Conservation (phyloP, 2,888 invertebrate species). For the Drosophila histrio region DNA sequence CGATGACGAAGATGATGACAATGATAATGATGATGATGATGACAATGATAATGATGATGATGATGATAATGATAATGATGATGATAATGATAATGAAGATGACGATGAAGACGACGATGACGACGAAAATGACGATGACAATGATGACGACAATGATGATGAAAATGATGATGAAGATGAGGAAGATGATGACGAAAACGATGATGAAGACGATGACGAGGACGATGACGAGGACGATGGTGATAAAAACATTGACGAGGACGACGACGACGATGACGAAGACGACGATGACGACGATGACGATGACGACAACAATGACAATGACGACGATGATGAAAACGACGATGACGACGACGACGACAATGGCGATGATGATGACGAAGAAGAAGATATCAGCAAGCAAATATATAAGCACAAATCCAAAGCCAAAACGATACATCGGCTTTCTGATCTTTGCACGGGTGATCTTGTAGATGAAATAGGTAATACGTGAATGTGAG, state of each 20-base stretch:
- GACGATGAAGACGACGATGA: slow-evolving; percentile 81
- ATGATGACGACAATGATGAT: slow-evolving; percentile 82
- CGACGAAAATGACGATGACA: slow-evolving; percentile 25
- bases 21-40: slow-evolving; percentile 36
- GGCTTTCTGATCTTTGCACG: slow-evolving; percentile 79
- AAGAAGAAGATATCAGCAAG: slow-evolving; percentile 83
- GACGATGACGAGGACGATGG: slow-evolving; percentile 64
- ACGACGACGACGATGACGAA: slow-evolving; percentile 75
- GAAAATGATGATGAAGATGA: slow-evolving; percentile 80
- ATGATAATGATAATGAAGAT: slow-evolving; percentile 83
- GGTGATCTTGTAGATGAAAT: slow-evolving; percentile 80
- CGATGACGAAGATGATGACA: slow-evolving; percentile 30
- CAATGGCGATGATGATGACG: slow-evolving; percentile 80
- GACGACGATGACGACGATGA: slow-evolving; percentile 83
- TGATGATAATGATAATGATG: slow-evolving; percentile 81
- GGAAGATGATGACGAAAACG: slow-evolving; percentile 80
- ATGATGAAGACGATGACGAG: slow-evolving; percentile 83
- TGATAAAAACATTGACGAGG: slow-evolving; percentile 81
- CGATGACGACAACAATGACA: slow-evolving; percentile 80
- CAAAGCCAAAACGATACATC: slow-evolving; percentile 72
- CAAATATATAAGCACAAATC: slow-evolving; percentile 64
- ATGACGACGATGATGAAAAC: slow-evolving; percentile 82
- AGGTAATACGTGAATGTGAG: slow-evolving; percentile 84
- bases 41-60: slow-evolving; percentile 60
- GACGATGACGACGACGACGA: slow-evolving; percentile 83